Conservation (phyloP, 2,888 invertebrate genomes). For the Anoncus sp. region DNA sequence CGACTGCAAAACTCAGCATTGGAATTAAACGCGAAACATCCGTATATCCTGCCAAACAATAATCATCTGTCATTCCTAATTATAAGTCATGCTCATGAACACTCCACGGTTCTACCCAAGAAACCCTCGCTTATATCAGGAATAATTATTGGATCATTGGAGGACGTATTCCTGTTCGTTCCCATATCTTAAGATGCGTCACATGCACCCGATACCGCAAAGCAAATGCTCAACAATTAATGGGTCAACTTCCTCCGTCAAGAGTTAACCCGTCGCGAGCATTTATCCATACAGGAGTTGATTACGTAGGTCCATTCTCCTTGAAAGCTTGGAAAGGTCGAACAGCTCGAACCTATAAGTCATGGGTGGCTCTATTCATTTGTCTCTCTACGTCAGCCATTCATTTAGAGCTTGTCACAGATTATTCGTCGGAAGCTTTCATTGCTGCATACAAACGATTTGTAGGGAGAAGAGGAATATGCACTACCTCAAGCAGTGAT, state of each 20-base stretch:
- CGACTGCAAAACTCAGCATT: conserved; percentile 25
- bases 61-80: conserved; percentile 16
- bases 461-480: conserved; percentile 65
- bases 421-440: conserved; percentile 63
- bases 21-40: conserved; percentile 27
- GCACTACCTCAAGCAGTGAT: neutral
- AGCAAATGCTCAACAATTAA: conserved; percentile 55
- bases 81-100: neutral
- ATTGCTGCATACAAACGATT: conserved; percentile 64
- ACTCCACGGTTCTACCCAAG: conserved; percentile 52
- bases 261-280: conserved; percentile 61
- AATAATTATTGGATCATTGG: conserved; percentile 51
- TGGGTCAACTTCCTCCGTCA: conserved; percentile 68
- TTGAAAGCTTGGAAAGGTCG: conserved; percentile 28
- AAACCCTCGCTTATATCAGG: conserved; percentile 40
- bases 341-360: conserved; percentile 42
- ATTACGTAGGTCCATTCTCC: conserved; percentile 65
- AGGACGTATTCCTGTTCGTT: conserved; percentile 10
- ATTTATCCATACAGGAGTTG: conserved; percentile 66
- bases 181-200: conserved; percentile 41
- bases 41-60: conserved; percentile 31
- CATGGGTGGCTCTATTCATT: conserved; percentile 65
- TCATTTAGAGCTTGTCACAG: conserved; percentile 66
- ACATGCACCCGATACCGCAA: conserved; percentile 48
- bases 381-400: conserved; percentile 68